Conservation (phyloP, 2,888 invertebrate species). For the Asteroscopus sphinx region DNA sequence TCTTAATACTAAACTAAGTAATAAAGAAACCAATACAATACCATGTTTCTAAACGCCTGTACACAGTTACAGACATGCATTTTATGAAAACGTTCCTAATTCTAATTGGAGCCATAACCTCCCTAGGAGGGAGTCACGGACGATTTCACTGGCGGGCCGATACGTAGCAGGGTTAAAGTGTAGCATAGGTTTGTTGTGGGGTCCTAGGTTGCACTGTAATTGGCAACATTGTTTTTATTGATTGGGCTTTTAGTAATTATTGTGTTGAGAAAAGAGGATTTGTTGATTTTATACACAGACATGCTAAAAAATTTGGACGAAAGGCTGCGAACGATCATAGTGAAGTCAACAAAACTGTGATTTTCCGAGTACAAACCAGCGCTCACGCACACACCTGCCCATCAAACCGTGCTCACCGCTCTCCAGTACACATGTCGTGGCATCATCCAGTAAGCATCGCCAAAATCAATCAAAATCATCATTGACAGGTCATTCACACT, state of each 20-base stretch:
- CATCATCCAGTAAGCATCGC: too few relatives aligned
- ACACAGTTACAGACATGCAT: conserved; percentile 21
- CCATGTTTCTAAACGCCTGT: background rate
- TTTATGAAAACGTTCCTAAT: conserved; percentile 53
- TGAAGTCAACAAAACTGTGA: too few relatives aligned
- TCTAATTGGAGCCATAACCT: conserved; percentile 52
- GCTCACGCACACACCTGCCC: too few relatives aligned
- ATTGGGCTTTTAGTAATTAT: too few relatives aligned
- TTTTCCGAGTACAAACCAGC: too few relatives aligned
- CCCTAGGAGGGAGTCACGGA: conserved; percentile 60
- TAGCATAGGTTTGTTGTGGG: conserved; percentile 5
- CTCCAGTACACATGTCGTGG: too few relatives aligned
- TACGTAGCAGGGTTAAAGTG: conserved; percentile 1
- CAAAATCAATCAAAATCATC: too few relatives aligned
- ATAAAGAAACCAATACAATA: conserved; percentile 3
- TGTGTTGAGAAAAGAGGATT: background rate
- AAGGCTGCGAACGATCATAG: too few relatives aligned
- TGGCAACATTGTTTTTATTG: background rate
- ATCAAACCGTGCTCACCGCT: too few relatives aligned
- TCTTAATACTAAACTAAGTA: conserved; percentile 2
- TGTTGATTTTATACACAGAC: too few relatives aligned
- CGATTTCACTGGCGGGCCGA: conserved; percentile 62
- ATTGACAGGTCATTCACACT: too few relatives aligned
- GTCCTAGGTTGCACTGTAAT: conserved; percentile 16
- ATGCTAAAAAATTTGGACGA: too few relatives aligned